These are phyloP conservation scores for Leptinotarsa texana DNA, from an alignment of 1,140 invertebrate genomes.

Conservation along the genomic window DNA sequence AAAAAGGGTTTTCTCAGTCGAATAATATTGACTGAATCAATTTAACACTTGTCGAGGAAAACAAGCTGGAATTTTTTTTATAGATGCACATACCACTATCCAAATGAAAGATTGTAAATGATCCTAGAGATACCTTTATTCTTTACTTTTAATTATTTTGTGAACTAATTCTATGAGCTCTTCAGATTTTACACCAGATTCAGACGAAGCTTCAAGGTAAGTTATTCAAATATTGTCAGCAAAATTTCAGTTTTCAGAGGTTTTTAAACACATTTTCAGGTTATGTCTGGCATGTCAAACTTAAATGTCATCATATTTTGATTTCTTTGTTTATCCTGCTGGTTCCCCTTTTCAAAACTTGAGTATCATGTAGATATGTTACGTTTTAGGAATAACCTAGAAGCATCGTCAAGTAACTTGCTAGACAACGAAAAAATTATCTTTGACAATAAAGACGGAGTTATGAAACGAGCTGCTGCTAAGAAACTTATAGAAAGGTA, in stretches of 20 bases:
- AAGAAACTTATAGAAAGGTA: conserved; percentile 88
- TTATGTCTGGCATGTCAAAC: conserved; percentile 47
- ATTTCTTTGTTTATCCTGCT: conserved; percentile 29
- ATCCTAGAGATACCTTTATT: conserved; percentile 13
- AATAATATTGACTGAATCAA: no score
- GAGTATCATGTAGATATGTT: conserved; percentile 24
- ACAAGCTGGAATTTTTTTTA: no score
- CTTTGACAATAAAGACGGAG: conserved; percentile 57
- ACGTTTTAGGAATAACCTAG: conserved; percentile 47
- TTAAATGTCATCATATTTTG: conserved; percentile 46
- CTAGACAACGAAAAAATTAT: conserved; percentile 31
- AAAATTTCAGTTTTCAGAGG: conserved; percentile 4
- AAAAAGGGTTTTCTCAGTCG: no score
- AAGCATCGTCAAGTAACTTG: conserved; percentile 52
- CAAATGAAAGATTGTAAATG: conserved; percentile 14
- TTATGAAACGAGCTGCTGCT: conserved; percentile 86
- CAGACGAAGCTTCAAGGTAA: conserved; percentile 56
- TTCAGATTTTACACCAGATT: conserved; percentile 42
- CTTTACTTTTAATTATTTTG: conserved; percentile 22
- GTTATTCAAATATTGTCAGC: neutral
- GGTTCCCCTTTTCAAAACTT: neutral
- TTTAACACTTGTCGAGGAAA: no score
- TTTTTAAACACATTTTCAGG: conserved; percentile 27
- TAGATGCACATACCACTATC: no score
- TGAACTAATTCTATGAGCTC: conserved; percentile 53